These are phyloP conservation scores for Pandemis corylana DNA, from an alignment of 2,888 invertebrate species.

Conservation along the genomic window DNA sequence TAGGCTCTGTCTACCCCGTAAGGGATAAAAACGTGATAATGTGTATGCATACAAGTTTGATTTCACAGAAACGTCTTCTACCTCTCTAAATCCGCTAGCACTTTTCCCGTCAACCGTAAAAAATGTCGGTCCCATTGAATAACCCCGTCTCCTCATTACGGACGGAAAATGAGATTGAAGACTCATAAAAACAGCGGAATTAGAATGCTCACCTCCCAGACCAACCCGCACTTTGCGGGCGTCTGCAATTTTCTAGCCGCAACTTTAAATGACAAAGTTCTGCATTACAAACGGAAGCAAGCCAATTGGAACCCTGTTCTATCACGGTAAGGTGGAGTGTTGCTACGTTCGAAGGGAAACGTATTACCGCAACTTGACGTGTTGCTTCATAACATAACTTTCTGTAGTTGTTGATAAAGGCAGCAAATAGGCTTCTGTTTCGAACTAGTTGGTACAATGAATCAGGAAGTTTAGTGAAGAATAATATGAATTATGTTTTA, in stretches of 20 bases:
- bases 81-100: background rate
- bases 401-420: background rate
- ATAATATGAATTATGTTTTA: no score
- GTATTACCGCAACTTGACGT: background rate
- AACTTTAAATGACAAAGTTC: background rate
- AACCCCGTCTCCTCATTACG: background rate
- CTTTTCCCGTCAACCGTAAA: background rate
- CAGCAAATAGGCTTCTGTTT: background rate
- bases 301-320: background rate
- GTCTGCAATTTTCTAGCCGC: constrained; percentile 18
- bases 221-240: constrained; percentile 1
- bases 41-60: no score
- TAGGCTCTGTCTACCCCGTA: no score
- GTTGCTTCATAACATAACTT: background rate
- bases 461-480: no score
- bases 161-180: constrained; percentile 20
- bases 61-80: no score
- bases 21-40: no score
- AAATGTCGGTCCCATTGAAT: background rate
- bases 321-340: background rate
- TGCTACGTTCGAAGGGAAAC: background rate
- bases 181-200: constrained; percentile 22
- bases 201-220: constrained; percentile 14
- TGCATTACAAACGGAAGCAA: background rate
- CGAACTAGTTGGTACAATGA: background rate